Evolutionary conservation across 2,797 vertebrate genomes (phyloP), one percentile per base, ranked within the genome.

Genomic region (Loris lydekkerianus): DNA sequence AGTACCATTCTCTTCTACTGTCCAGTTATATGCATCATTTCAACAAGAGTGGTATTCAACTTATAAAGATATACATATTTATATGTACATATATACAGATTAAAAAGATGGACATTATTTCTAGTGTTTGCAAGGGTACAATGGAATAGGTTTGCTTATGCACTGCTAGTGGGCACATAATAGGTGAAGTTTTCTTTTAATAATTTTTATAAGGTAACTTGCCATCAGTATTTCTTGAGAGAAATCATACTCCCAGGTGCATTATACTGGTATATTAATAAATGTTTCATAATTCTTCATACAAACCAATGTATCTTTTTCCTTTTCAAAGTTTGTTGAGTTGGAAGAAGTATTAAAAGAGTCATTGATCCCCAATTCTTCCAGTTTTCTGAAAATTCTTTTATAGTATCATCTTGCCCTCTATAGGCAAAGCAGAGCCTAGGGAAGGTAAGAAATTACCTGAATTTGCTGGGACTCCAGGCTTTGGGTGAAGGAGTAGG

Each of bases 301-400:
- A 61, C 25, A 70, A 67, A 89, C 14, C 49, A 77, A 86, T 78
- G 77, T 81, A 37, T 91, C 25, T 82, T 89, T 91, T 94, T 82
- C 18, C 9, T 93, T 67, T 63, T 82, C 21, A 14, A 86, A 89
- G 31, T 75, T 86, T 78, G 6, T 86, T 89, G 37, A 83, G 73
- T 63, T 85, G 29, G 20, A 89, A 40, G 34, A 93, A 96, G 78
- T 89, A 78, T 91, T 96, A 81, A 76, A 84, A 91, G 80, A 61
- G 72, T 75, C 85, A 83, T 80, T 53, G 56, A 69, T 80, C 23
- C 27, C 17, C 7, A 81, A 2, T 81, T 93, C 31, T 92, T 84
- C 7, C 53, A 70, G 31, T 65, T 80, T 73, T 75, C 53, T 81
- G 40, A 56, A 89, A 95, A 84, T 37, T 46, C 0, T 76, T 84